Conservation (phyloP, 30 jellyfish, hydroid and myxozoan species). For the Cassiopea xamachana region DNA sequence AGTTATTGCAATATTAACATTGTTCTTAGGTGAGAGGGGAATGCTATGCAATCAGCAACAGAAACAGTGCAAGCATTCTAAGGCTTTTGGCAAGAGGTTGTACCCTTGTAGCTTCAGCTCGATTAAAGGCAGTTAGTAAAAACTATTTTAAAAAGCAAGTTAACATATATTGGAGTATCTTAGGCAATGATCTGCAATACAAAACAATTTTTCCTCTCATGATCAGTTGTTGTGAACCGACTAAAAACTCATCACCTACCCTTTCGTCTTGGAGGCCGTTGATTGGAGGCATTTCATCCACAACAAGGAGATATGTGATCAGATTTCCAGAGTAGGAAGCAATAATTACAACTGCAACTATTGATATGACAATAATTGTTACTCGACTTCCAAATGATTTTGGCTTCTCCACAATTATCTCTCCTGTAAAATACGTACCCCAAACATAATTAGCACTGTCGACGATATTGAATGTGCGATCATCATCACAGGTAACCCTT, state of each 20-base stretch:
- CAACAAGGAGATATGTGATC: constrained; percentile 18
- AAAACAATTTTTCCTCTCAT: too few species aligned
- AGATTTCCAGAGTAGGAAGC: constrained; percentile 29
- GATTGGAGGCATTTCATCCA: constrained; percentile 22
- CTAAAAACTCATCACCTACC: constrained; percentile 2
- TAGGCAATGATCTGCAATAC: too few species aligned
- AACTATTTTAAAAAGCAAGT: too few species aligned
- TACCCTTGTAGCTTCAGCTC: too few species aligned
- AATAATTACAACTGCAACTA: background rate
- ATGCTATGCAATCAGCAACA: too few species aligned
- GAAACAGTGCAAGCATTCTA: too few species aligned
- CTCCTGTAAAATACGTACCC: constrained; percentile 48
- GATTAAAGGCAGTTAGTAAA: too few species aligned
- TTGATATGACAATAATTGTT: background rate
- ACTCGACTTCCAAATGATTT: constrained; percentile 7
- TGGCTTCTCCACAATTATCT: constrained; percentile 31
- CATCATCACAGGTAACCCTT: constrained; percentile 1
- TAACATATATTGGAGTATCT: too few species aligned
- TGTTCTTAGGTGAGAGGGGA: too few species aligned
- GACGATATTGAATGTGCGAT: background rate
- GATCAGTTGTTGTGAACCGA: too few species aligned
- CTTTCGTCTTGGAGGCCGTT: constrained; percentile 11
- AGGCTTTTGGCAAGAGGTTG: too few species aligned
- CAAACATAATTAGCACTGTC: constrained; percentile 50
- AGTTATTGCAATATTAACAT: too few species aligned